phyloP scores from a whole-genome alignment of 2,797 vertebrate species.

The Macroramphosus scolopax region DNA sequence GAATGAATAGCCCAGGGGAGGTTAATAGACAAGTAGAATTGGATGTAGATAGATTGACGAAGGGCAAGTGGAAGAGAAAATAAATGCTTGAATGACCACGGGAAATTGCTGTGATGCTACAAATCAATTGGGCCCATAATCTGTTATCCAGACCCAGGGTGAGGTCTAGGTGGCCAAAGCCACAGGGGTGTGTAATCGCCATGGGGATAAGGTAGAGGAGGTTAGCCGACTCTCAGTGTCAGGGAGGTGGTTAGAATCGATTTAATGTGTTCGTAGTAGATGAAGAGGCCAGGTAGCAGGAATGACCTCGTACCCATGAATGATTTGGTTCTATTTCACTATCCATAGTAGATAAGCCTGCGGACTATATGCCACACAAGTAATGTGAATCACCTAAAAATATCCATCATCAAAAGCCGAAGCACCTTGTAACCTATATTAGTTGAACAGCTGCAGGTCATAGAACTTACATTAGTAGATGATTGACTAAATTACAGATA shows the following conservation, averaged over 20 bases:
- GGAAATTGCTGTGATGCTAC: slow-evolving; percentile 56
- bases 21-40: slow-evolving; percentile 58
- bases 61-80: slow-evolving; percentile 33
- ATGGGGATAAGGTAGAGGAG: slow-evolving; percentile 62
- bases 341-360: slow-evolving; percentile 30
- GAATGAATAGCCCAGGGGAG: slow-evolving; percentile 22
- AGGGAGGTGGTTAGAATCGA: slow-evolving; percentile 51
- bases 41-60: slow-evolving; percentile 65
- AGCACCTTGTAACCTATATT: slow-evolving; percentile 21
- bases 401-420: slow-evolving; percentile 32
- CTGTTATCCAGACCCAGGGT: slow-evolving; percentile 54
- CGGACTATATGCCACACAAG: slow-evolving; percentile 29
- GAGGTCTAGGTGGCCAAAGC: slow-evolving; percentile 51
- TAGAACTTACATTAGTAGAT: slow-evolving; percentile 8
- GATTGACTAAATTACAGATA: slow-evolving; percentile 1
- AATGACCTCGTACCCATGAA: slow-evolving; percentile 36
- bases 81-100: slow-evolving; percentile 41
- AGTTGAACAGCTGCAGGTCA: slow-evolving; percentile 29
- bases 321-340: slow-evolving; percentile 35
- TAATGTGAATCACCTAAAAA: slow-evolving; percentile 42
- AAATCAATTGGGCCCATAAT: slow-evolving; percentile 72
- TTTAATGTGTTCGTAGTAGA: slow-evolving; percentile 49
- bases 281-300: slow-evolving; percentile 50
- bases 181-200: slow-evolving; percentile 66
- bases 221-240: slow-evolving; percentile 48